These are phyloP conservation scores for Lymantria dispar DNA, from an alignment of 2,888 invertebrate genomes.

Conservation along the genomic window DNA sequence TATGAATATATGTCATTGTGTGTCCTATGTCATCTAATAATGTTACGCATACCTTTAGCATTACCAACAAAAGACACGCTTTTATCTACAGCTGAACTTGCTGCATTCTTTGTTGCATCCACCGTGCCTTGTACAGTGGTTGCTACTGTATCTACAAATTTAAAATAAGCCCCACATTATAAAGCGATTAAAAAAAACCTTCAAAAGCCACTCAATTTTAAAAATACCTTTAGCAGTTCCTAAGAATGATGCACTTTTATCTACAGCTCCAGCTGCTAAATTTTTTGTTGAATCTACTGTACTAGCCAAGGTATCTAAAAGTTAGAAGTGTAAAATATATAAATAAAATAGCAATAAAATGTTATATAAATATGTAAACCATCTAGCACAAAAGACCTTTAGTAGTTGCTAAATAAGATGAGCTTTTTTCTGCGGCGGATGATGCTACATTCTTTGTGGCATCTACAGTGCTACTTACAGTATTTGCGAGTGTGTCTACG, in stretches of 20 bases:
- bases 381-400: constrained; percentile 41
- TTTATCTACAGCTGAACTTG: constrained; percentile 50
- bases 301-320: constrained; percentile 50
- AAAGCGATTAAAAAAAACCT: not conserved
- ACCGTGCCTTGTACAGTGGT: constrained; percentile 49
- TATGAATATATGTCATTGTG: no score
- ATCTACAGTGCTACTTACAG: constrained; percentile 51
- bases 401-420: constrained; percentile 42
- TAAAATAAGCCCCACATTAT: not conserved
- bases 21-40: no score
- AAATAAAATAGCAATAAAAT: constrained; percentile 4
- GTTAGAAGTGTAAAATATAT: constrained; percentile 11
- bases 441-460: constrained; percentile 55
- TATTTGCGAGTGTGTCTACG: constrained; percentile 37
- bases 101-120: constrained; percentile 53
- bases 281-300: constrained; percentile 55
- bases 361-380: not conserved
- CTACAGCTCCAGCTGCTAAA: constrained; percentile 41
- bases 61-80: constrained; percentile 45
- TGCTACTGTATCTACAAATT: constrained; percentile 55
- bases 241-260: constrained; percentile 48
- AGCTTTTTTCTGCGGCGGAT: constrained; percentile 48
- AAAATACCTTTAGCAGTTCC: constrained; percentile 51
- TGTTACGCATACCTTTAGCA: constrained; percentile 45
- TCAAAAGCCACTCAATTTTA: constrained; percentile 6